A percentile compares a stretch with the other conserved stretches of the same genome.
Evolutionary conservation across 2,888 invertebrate species (phyloP).

Genomic region (Capitulum mitella): DNA sequence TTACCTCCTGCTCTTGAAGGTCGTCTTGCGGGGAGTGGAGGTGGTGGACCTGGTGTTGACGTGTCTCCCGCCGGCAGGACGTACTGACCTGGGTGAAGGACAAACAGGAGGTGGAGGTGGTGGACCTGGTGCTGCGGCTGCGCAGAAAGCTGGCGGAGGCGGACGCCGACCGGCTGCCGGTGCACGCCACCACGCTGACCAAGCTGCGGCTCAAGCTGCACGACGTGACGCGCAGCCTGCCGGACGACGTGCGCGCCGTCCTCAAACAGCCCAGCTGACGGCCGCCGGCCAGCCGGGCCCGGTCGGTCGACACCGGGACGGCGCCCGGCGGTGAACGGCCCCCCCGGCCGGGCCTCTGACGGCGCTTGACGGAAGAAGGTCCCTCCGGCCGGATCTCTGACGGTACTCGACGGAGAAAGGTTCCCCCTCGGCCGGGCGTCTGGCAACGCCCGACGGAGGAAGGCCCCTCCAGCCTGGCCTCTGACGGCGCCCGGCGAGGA

Average conservation of each 20-base stretch:
- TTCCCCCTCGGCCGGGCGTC: too few relatives aligned
- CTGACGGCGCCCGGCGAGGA: too few relatives aligned
- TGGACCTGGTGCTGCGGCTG: constrained; percentile 91
- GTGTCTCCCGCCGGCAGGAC: constrained; percentile 56
- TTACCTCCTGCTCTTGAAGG: not conserved
- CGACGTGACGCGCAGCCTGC: constrained; percentile 33
- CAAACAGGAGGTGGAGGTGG: constrained; percentile 92
- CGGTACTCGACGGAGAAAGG: too few relatives aligned
- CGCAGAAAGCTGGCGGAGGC: constrained; percentile 58
- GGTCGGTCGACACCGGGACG: not conserved
- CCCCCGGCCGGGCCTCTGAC: too few relatives aligned
- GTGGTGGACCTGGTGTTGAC: too few relatives aligned
- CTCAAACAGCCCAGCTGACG: constrained; percentile 29
- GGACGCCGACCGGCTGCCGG: constrained; percentile 29
- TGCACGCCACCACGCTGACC: constrained; percentile 30
- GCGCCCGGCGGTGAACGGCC: too few relatives aligned
- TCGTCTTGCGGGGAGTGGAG: not conserved
- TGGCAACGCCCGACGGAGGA: too few relatives aligned
- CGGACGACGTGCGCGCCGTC: constrained; percentile 35
- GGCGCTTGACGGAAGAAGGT: too few relatives aligned
- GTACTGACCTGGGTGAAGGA: constrained; percentile 82
- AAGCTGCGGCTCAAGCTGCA: constrained; percentile 33
- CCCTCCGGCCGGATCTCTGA: too few relatives aligned
- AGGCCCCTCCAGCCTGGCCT: too few relatives aligned
- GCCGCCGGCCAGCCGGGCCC: not conserved